Evolutionary conservation across 1,140 invertebrate genomes (phyloP), one percentile per base, ranked within the genome.

Genomic region (Eulimnadia texana): DNA sequence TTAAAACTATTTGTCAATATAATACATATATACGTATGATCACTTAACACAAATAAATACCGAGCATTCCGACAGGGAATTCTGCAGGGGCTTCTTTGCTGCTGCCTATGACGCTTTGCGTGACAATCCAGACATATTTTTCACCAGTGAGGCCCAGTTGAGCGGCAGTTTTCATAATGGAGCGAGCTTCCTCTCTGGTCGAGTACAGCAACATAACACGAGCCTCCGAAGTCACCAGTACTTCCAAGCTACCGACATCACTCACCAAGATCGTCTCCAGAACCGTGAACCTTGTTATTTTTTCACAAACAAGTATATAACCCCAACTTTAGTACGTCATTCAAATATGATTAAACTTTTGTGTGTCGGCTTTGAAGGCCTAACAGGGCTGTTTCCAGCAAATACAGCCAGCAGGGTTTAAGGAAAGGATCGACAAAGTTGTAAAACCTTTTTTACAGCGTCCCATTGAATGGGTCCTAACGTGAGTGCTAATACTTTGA

Each of bases 91-190:
- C 83, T 66, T 85, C 64, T 47, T 69, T 68, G 19, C 66, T 66
- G 68, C 85, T 69, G 81, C 71, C 90, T 47, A 96, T 88, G 50
- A 93, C 90, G 67, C 88, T 90, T 72, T 95, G 90, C n/a, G 90
- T 93, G 0, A 93, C 90, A 53, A 98, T 89, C 93, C 93, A 97
- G 6, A 96, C 90, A 71, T 94, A 96, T 71, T 94, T 93, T 70
- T 92, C 87, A 2, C 90, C 90, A 0, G 91, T 94, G 51, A 96
- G 82, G 65, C 90, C 88, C 64, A 90, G 78, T 65, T 89, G 82
- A 60, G 80, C 78, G 2, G 92, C 92, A 13, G 81, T 82, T 1
- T 80, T 80, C 50, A 98, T 75, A 27, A 98, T 95, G 60, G 82
- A 80, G 22, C 83, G 82, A 0, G 92, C 91, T 71, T 94, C 90